Evolutionary conservation across 2,113 vertebrate genomes (phyloP), one percentile per base, ranked within the genome.

Genomic region (Chionis minor): DNA sequence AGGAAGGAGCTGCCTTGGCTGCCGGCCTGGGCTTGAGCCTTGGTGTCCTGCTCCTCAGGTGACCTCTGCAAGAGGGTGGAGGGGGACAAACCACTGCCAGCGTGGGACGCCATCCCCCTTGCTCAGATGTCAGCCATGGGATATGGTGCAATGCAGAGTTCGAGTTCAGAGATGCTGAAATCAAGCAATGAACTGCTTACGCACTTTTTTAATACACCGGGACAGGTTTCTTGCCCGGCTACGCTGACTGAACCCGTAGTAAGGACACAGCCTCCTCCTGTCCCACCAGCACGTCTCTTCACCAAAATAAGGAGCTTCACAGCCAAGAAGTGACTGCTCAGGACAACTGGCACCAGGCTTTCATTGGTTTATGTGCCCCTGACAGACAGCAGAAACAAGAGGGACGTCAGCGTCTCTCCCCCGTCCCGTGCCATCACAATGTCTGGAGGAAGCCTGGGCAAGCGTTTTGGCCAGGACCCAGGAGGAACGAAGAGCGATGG

Each of bases 391-490:
- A 32, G 44, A 55, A 26, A 1, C 1, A 6, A 86, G 23, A 47
- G 44, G 56, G 26, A 27, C 7, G 1, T 2, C 0, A 8, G 10
- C 13, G 3, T 11, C 38, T 27, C 62, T 40, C 11, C 14, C 28
- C 38, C 5, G 7, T 22, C 30, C 11, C 3, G 2, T 18, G 18
- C 23, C 54, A 28, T 10, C 40, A 7, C 0, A 1, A 9, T 3
- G 0, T 2, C 56, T 71, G 23, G 55, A 33, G 44, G 54, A 47
- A 55, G 45, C 24, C 74, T 54, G 51, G 33, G 13, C 65, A 67
- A 66, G 12, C 2, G 0, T 23, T 85, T 38, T 59, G 79, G 45
- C 19, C 69, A 26, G 35, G 51, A 42, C 14, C 9, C 55, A 40
- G 33, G 28, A 49, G 42, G 32, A 45, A 20, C 0, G 3, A 12